Base-by-base conservation (phyloP, 2,797 vertebrate species). In the Ctenopoma multispine region DNA sequence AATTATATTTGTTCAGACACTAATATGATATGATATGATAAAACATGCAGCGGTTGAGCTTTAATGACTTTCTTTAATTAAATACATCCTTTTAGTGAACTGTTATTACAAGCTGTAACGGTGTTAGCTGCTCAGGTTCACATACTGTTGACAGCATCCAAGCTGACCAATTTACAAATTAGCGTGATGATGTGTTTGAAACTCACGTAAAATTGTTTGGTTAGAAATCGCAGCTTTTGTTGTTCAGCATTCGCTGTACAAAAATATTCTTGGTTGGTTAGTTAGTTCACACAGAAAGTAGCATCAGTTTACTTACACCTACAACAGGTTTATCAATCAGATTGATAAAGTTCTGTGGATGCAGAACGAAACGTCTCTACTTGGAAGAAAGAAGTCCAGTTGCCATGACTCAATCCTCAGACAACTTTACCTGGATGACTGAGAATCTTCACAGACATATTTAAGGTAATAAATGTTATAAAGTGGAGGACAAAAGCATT, bases 401-500 rank as follows among this genome's bases (percentile, higher is more conserved):
- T n/a, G n/a, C n/a, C n/a, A n/a, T n/a, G n/a, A n/a, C n/a, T n/a
- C n/a, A n/a, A n/a, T n/a, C n/a, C n/a, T n/a, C n/a, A n/a, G n/a
- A n/a, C n/a, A n/a, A n/a, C n/a, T n/a, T n/a, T n/a, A n/a, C n/a
- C n/a, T n/a, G n/a, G n/a, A n/a, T n/a, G n/a, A n/a, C n/a, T n/a
- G n/a, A n/a, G n/a, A n/a, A n/a, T n/a, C n/a, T n/a, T n/a, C n/a
- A n/a, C n/a, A n/a, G n/a, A n/a, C n/a, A 41, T 7, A 29, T 54
- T 17, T n/a, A n/a, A 67, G 56, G 15, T 29, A 18, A 55, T 31
- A 29, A 13, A 31, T 20, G 24, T 8, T 46, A 3, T 20, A 61
- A 34, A 3, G 23, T 64, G 14, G 10, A 41, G 46, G 40, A 69
- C 21, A 61, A 68, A 59, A 17, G 12, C 21, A 64, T 63, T 48